These are phyloP conservation scores for Pseudorhombus dupliciocellatus DNA, from an alignment of 2,113 vertebrate species.

Conservation along the genomic window DNA sequence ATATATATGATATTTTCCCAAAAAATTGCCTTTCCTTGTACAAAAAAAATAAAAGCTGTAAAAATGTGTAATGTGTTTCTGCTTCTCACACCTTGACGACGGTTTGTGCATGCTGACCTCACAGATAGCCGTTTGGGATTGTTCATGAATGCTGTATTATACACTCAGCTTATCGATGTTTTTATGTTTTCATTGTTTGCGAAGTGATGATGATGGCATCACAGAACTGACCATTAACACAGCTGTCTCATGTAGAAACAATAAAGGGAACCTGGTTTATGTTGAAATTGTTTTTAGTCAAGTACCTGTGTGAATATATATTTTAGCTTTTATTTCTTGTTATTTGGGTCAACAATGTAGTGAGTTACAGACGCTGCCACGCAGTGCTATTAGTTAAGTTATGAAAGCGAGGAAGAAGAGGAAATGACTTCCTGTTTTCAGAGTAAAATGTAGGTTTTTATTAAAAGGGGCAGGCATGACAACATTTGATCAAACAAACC, in stretches of 20 bases:
- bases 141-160: slow-evolving; percentile 21
- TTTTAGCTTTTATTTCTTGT: too few relatives aligned
- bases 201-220: slow-evolving; percentile 18
- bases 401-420: not conserved
- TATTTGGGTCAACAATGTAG: not conserved
- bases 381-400: not conserved
- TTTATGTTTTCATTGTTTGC: slow-evolving; percentile 46
- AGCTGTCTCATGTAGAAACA: slow-evolving; percentile 22
- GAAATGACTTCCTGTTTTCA: not conserved
- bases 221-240: slow-evolving; percentile 41
- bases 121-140: slow-evolving; percentile 13
- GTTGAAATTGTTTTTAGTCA: slow-evolving; percentile 8
- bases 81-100: slow-evolving; percentile 18
- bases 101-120: slow-evolving; percentile 40
- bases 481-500: too few relatives aligned
- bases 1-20: not conserved
- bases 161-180: slow-evolving; percentile 11
- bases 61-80: slow-evolving; percentile 6
- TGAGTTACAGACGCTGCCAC: not conserved
- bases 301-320: not conserved
- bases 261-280: slow-evolving; percentile 45
- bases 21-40: not conserved
- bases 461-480: too few relatives aligned
- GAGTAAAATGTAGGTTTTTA: too few relatives aligned
- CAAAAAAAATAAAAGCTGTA: not conserved